Evolutionary conservation across 2,797 vertebrate genomes (phyloP).

Genomic region (Sternotherus odoratus): DNA sequence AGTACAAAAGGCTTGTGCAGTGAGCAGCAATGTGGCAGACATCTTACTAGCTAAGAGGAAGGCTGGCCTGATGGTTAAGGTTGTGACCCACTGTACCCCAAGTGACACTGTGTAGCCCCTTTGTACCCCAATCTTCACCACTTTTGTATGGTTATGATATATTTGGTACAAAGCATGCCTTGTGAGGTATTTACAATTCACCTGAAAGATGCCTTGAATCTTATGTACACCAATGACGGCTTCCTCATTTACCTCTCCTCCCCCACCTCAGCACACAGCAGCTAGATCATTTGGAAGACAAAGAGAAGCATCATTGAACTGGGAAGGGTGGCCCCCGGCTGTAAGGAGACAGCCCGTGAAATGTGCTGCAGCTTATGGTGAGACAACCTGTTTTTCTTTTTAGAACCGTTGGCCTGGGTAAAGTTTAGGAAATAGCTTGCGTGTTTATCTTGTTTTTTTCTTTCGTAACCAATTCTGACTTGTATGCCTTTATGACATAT

Average conservation of each 20-base stretch:
- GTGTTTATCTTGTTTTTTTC: neutral
- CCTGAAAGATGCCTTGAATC: neutral
- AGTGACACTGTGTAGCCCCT: neutral
- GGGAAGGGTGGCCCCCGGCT: neutral
- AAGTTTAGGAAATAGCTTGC: neutral
- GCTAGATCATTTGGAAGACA: neutral
- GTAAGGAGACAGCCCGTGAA: neutral
- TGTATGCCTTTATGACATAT: neutral
- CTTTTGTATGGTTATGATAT: neutral
- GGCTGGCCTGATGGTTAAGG: neutral
- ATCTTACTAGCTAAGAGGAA: neutral
- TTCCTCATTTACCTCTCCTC: neutral
- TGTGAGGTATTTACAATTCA: neutral
- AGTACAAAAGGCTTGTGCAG: neutral
- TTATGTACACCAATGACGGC: neutral
- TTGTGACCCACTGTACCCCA: neutral
- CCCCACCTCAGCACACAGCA: neutral
- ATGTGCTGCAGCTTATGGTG: neutral
- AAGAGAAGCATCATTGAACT: neutral
- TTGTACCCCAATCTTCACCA: neutral
- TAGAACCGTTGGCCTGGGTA: neutral
- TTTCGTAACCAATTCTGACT: neutral
- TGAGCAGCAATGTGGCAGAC: neutral
- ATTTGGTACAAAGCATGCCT: neutral
- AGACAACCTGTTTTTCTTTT: neutral